A percentile compares a stretch with the other conserved stretches of the same genome.
Evolutionary conservation across 64 coral and sea anemone species (phyloP).

Genomic region (Dendrophyllia cribrosa): DNA sequence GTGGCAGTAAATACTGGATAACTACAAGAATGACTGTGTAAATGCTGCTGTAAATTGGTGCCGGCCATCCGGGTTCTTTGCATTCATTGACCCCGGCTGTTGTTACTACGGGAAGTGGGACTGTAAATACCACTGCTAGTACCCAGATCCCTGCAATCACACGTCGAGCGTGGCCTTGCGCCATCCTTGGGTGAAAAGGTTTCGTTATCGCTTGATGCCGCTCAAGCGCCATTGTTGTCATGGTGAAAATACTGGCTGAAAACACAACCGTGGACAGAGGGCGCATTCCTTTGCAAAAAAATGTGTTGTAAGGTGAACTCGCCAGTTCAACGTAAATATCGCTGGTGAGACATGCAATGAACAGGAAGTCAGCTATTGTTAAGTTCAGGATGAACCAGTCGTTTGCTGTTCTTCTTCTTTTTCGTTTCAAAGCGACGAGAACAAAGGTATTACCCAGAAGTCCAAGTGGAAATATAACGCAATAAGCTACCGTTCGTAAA

Average conservation of each 20-base stretch:
- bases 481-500: neutral
- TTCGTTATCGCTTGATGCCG: slow-evolving; percentile 17
- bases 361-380: neutral
- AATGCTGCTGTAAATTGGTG: neutral
- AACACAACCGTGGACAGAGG: neutral
- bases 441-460: slow-evolving; percentile 25
- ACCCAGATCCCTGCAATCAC: slow-evolving; percentile 19
- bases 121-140: neutral
- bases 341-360: neutral
- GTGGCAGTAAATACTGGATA: slow-evolving; percentile 19
- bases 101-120: slow-evolving; percentile 11
- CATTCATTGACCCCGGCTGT: neutral
- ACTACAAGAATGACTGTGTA: slow-evolving; percentile 7
- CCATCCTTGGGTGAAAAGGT: neutral
- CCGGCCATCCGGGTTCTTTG: neutral
- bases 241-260: slow-evolving; percentile 1
- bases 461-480: neutral
- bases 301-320: neutral
- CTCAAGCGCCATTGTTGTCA: slow-evolving; percentile 35
- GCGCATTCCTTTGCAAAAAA: neutral
- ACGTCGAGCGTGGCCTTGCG: neutral
- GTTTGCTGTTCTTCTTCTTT: neutral
- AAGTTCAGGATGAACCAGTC: slow-evolving; percentile 33
- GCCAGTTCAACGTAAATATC: neutral
- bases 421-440: neutral